phyloP scores from a whole-genome alignment of 2,888 invertebrate species.

The Coecobrya sp. region DNA sequence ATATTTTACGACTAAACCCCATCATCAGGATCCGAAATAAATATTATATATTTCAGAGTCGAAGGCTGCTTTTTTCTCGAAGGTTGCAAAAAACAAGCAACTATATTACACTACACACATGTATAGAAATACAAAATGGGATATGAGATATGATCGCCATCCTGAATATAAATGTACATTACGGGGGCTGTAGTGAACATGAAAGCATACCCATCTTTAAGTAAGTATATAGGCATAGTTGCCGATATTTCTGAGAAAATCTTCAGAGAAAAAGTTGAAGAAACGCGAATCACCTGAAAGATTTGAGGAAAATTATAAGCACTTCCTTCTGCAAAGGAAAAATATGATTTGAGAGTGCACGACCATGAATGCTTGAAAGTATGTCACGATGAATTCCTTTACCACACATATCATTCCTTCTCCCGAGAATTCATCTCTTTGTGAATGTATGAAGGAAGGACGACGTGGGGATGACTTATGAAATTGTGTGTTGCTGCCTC shows the following conservation, averaged over 20 bases:
- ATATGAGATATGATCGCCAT: too few relatives aligned
- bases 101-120: too few relatives aligned
- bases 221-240: background rate
- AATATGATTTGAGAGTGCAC: constrained; percentile 14
- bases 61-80: background rate
- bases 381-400: constrained; percentile 27
- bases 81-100: too few relatives aligned
- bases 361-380: constrained; percentile 8
- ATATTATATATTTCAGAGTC: background rate
- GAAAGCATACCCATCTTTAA: background rate
- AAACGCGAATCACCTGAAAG: constrained; percentile 40
- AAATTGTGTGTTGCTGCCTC: background rate
- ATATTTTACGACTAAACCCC: constrained; percentile 5
- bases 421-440: constrained; percentile 48
- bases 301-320: constrained; percentile 60
- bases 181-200: too few relatives aligned
- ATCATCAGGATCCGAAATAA: background rate
- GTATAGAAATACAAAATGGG: too few relatives aligned
- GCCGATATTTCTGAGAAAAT: constrained; percentile 5
- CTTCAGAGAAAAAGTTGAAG: background rate
- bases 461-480: constrained; percentile 32
- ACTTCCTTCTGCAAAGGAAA: constrained; percentile 51
- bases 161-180: too few relatives aligned
- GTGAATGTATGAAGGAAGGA: constrained; percentile 11
- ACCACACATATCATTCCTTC: constrained; percentile 15